phyloP scores from a whole-genome alignment of 1,140 invertebrate species.

The Chymomyza costata region DNA sequence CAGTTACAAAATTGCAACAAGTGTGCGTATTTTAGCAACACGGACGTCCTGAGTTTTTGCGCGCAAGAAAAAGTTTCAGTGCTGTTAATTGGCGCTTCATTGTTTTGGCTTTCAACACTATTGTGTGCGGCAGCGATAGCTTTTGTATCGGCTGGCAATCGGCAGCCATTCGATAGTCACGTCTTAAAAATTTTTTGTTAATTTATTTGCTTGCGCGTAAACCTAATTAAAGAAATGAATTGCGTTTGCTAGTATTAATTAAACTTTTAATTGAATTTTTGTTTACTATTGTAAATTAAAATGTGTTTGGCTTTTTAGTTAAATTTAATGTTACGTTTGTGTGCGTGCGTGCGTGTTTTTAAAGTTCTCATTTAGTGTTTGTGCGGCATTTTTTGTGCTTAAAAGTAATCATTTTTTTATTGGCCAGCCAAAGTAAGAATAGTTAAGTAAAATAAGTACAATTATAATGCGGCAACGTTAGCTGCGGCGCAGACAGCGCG shows the following conservation, averaged over 20 bases:
- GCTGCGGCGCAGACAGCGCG: constrained; percentile 8
- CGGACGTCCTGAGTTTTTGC: no score
- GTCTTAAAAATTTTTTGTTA: constrained; percentile 20
- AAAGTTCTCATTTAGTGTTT: constrained; percentile 1
- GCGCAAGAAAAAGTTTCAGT: no score
- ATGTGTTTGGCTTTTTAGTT: constrained; percentile 25
- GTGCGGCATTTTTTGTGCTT: constrained; percentile 44
- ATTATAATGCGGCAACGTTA: constrained; percentile 19
- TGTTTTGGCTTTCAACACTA: constrained; percentile 3
- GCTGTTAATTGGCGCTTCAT: no score
- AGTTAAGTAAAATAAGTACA: constrained; percentile 27
- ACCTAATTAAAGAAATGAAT: constrained; percentile 34
- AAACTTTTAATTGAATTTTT: constrained; percentile 15
- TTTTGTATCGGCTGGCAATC: constrained; percentile 1
- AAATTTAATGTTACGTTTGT: constrained; percentile 15
- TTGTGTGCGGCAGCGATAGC: neutral
- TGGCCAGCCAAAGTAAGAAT: constrained; percentile 35
- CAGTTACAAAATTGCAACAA: no score
- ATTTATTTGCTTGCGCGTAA: constrained; percentile 38
- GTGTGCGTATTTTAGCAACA: neutral
- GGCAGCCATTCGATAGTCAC: no score
- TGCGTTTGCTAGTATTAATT: constrained; percentile 5
- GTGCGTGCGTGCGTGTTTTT: constrained; percentile 19
- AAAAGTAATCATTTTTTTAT: no score
- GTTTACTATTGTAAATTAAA: constrained; percentile 13